Evolutionary conservation across 2,888 invertebrate genomes (phyloP), one percentile per base, ranked within the genome.

Genomic region (Ellobium chinense): DNA sequence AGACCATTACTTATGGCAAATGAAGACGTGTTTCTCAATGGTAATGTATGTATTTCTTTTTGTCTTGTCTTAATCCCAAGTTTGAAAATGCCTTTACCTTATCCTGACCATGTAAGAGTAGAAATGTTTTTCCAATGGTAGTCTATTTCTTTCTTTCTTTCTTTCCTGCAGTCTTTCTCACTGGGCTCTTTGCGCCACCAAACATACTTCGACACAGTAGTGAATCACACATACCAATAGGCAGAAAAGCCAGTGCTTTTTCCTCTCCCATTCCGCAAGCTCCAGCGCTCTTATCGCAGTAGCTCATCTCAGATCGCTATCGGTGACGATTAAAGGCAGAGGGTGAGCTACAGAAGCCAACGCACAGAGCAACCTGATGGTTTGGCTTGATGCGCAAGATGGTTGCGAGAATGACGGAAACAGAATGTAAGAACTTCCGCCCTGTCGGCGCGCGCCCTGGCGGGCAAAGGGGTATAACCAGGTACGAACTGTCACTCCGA

Each of bases 401-500:
- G 65, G 65, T 31, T 4, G 24, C 24, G n/a, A 24, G 7, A 1
- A 39, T 62, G 62, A 34, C 62, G 60, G 62, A 60, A 73, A 73
- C 73, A 60, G 39, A 37, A 37, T 34, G 60, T 21, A 62, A 62
- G 62, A 60, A 73, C 73, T 73, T 73, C 73, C 73, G 62, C 37
- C 39, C 36, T 73, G 14, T 39, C 37, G 62, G 73, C 73, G 62
- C 36, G 65, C 70, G 34, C 14, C 34, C 29, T 54, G 56, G 66
- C 56, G 56, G 37, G 27, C 31, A 5, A 66, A 54, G 66, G 65
- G 65, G 76, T 65, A 76, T 66, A 76, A 76, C 76, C 56, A 29
- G 66, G 76, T 76, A 36, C 76, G 21, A 76, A 18, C 66, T 66
- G 76, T 76, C 76, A 66, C 12, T 34, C 56, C 34, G 39, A 46